Evolutionary conservation across 2,888 invertebrate genomes (phyloP), one percentile per base, ranked within the genome.

Genomic region (Ophonus ardosiacus): DNA sequence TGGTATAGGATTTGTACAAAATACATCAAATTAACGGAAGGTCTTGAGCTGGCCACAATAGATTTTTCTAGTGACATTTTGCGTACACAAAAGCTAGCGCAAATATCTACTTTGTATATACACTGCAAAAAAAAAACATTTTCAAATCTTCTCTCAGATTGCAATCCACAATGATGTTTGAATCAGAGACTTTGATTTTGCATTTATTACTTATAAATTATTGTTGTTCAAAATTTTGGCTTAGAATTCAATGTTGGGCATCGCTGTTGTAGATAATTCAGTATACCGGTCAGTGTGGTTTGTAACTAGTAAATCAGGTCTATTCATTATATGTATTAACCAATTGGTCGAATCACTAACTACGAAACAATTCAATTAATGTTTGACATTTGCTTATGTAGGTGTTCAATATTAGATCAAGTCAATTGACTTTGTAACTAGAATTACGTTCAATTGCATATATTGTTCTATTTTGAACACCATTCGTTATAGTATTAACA

Each of bases 331-430:
- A 51, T 51, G 51, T 79, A 81, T 81, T 81, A 81, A 81, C 81
- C 51, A 65, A 81, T 68, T 81, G 81, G 51, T 31, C 18, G 68
- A 81, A 51, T 81, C 81, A 81, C 63, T 63, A 81, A 81, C 63
- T 63, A 81, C 65, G 65, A 65, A 31, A 81, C 81, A 65, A 81
- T 81, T 81, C 81, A 81, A 81, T 81, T 81, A 81, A 24, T 63
- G 63, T 21, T 21, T 24, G 21, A 63, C 17, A 43, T 43, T 21
- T 40, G 31, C 31, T 65, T 31, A 31, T 65, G 65, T 18, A 31
- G 65, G 31, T 65, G 31, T 24, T 13, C 31, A 24, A 65, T 31
- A 17, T 18, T 31, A 24, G 65, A 65, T 18, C 24, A n/a, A 31
- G 31, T 65, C 24, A 21, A 65, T 31, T 31, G 31, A 65, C 65